Evolutionary conservation across 1,140 invertebrate species (phyloP).

Genomic region (Mercenaria mercenaria): DNA sequence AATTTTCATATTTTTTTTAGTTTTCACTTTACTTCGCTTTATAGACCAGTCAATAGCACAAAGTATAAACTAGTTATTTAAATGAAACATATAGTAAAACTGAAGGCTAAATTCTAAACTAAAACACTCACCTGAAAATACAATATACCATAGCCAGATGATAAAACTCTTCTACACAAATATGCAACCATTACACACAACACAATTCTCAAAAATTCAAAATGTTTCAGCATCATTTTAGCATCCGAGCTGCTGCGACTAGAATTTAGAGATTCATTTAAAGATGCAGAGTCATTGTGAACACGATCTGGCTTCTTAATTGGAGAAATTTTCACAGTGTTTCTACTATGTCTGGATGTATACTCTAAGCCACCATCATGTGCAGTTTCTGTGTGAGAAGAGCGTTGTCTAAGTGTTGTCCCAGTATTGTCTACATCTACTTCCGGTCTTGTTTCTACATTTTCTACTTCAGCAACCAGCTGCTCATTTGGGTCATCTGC

Average conservation of each 20-base stretch:
- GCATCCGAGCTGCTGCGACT: constrained; percentile 60
- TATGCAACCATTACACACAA: constrained; percentile 54
- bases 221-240: constrained; percentile 65
- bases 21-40: no score
- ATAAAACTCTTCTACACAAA: constrained; percentile 45
- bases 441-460: neutral
- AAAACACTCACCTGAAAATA: constrained; percentile 59
- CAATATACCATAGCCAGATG: constrained; percentile 51
- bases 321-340: constrained; percentile 53
- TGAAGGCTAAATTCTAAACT: no score
- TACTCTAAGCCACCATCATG: neutral
- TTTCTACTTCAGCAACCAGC: neutral
- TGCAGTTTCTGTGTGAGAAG: neutral
- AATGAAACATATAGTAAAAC: no score
- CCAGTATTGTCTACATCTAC: neutral
- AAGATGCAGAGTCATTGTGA: neutral
- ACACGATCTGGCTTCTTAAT: constrained; percentile 3
- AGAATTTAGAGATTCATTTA: constrained; percentile 52
- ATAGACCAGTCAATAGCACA: no score
- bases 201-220: constrained; percentile 61
- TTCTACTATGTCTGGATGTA: neutral
- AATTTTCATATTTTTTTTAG: no score
- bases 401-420: neutral
- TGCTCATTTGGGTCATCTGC: no score
- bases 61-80: no score